phyloP scores from a whole-genome alignment of 2,888 invertebrate genomes.

The Aleiodes testaceus region DNA sequence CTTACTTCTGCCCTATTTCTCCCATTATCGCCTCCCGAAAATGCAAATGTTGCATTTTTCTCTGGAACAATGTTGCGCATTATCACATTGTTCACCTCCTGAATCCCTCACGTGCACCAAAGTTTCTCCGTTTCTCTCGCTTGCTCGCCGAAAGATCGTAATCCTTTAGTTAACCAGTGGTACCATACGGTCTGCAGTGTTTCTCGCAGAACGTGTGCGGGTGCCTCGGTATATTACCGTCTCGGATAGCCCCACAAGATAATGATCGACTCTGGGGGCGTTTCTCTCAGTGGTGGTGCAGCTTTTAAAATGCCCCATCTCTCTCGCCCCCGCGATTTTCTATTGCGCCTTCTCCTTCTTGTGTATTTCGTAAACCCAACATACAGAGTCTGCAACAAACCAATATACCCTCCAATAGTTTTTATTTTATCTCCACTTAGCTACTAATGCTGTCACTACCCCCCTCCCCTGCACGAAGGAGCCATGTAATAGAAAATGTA shows the following conservation, averaged over 20 bases:
- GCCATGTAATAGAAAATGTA: too few species aligned
- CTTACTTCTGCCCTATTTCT: too few species aligned
- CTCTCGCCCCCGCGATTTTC: not conserved
- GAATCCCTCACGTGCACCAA: constrained; percentile 20
- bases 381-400: constrained; percentile 37
- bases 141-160: constrained; percentile 42
- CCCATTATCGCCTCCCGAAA: too few species aligned
- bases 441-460: constrained; percentile 71
- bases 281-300: constrained; percentile 43
- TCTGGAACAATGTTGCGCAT: not conserved
- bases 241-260: constrained; percentile 46
- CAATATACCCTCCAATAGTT: constrained; percentile 45
- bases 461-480: constrained; percentile 56
- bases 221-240: constrained; percentile 27
- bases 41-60: too few species aligned
- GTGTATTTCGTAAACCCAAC: constrained; percentile 13
- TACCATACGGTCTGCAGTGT: constrained; percentile 45
- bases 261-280: constrained; percentile 50
- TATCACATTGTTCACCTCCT: not conserved
- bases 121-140: constrained; percentile 25
- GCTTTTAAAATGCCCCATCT: constrained; percentile 35
- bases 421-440: constrained; percentile 60
- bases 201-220: constrained; percentile 48
- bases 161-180: constrained; percentile 39
- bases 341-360: constrained; percentile 21